Percentiles rank a stretch among this genome's conserved stretches.
These are phyloP conservation scores for Drosophila koepferae DNA, from an alignment of 2,888 invertebrate species.

Conservation along the genomic window DNA sequence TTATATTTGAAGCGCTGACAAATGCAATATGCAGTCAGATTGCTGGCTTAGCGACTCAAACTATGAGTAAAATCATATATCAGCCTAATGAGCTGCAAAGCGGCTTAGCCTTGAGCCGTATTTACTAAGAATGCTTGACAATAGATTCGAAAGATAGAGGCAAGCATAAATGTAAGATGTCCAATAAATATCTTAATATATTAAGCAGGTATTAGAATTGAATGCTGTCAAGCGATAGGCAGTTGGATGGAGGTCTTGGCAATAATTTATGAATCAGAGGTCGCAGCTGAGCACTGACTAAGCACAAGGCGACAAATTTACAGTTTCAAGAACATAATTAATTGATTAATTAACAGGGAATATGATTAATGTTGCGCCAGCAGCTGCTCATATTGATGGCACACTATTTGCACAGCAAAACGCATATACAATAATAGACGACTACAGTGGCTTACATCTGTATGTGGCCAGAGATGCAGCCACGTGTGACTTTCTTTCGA, in stretches of 20 bases:
- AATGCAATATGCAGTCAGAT: conserved; percentile 3
- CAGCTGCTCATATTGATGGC: conserved; percentile 48
- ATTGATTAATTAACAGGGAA: conserved; percentile 75
- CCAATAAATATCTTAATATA: neutral
- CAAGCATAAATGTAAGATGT: neutral
- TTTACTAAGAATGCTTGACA: neutral
- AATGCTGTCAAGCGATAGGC: conserved; percentile 4
- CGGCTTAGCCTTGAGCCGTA: neutral
- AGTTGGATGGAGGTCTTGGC: conserved; percentile 16
- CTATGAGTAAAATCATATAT: neutral
- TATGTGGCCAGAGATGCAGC: conserved; percentile 47
- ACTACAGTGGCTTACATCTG: neutral
- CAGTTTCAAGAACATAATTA: conserved; percentile 72
- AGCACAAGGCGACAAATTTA: conserved; percentile 66
- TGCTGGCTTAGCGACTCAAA: neutral
- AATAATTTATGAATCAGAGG: conserved; percentile 57
- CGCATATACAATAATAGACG: neutral
- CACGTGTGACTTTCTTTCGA: conserved; percentile 74
- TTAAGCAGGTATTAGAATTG: neutral
- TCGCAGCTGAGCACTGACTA: conserved; percentile 3
- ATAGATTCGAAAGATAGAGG: too few species aligned
- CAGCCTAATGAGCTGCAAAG: neutral
- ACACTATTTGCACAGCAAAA: conserved; percentile 32
- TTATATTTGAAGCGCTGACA: conserved; percentile 15
- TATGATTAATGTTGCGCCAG: conserved; percentile 68